phyloP scores from a whole-genome alignment of 2,113 vertebrate species.

The Shinisaurus crocodilurus region DNA sequence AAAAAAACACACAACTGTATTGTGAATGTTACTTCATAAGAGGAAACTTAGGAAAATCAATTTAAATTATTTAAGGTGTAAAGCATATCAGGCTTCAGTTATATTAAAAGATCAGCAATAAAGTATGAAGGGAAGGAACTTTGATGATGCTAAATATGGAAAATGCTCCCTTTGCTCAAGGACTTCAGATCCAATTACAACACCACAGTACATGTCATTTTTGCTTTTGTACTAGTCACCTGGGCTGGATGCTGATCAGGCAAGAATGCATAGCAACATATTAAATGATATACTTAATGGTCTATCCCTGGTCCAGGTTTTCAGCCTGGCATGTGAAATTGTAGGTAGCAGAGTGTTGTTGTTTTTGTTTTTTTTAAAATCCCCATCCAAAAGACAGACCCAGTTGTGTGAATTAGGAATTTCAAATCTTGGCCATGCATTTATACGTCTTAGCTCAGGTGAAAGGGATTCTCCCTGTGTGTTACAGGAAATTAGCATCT shows the following conservation, averaged over 20 bases:
- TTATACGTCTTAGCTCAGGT: neutral
- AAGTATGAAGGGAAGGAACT: constrained; percentile 86
- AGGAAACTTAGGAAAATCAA: constrained; percentile 62
- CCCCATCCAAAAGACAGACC: neutral
- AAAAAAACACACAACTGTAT: neutral
- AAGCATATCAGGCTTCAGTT: constrained; percentile 84
- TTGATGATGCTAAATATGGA: constrained; percentile 87
- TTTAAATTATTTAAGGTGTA: constrained; percentile 65
- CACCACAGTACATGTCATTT: constrained; percentile 65
- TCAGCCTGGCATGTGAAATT: neutral
- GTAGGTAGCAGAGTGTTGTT: neutral
- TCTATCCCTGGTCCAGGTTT: neutral
- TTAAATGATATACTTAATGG: constrained; percentile 37
- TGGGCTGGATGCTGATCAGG: constrained; percentile 52
- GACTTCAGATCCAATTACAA: constrained; percentile 85
- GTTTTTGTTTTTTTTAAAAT: neutral
- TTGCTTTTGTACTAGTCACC: constrained; percentile 49
- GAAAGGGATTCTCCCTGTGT: neutral
- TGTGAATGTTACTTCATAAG: constrained; percentile 26
- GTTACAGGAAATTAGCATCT: neutral
- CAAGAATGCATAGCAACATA: constrained; percentile 60
- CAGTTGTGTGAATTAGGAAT: neutral
- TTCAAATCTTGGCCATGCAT: neutral
- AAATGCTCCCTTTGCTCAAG: constrained; percentile 87
- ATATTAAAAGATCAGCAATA: constrained; percentile 84